Evolutionary conservation across 2,113 vertebrate species (phyloP), one percentile per base, ranked within the genome.

Genomic region (Petromus typicus): DNA sequence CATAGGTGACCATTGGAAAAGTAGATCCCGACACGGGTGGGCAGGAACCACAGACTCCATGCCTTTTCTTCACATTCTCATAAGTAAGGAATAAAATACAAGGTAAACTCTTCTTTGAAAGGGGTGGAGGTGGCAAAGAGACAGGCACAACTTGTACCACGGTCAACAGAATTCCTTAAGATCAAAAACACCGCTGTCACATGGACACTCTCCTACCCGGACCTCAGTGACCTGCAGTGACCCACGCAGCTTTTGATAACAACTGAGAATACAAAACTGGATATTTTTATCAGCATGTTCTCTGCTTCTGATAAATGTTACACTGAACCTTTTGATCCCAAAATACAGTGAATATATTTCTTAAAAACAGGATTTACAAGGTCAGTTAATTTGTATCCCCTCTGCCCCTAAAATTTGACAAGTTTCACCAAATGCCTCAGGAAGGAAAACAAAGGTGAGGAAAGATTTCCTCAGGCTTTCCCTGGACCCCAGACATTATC

Each of bases 181-280:
- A 67, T 89, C 56, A 66, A 57, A 95, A 89, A 73, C 12, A 56
- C n/a, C 90, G 43, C 40, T 0, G 9, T 86, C 64, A 67, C 57
- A 34, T 16, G 27, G 37, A 71, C 25, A 76, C 4, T 32, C 79
- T 89, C 90, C 34, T 80, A 54, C 13, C 73, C 16, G 37, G 73
- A 25, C 73, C 45, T 48, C 43, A 66, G 45, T 93, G 86, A 96
- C 95, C 91, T 97, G 93, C 75, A 43, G 43, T 18, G 79, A 91
- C 86, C 43, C 54, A 57, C 16, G 71, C 54, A 97, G 86, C 71
- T 95, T 91, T 95, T 64, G 81, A 93, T 93, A 96, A 92, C 63
- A 71, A 82, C 63, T 54, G 76, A 96, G 93, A 91, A 85, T 66
- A 56, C 86, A 92, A 40, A 94, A 69, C 20, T 91, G 64, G 86